phyloP scores from a whole-genome alignment of 2,888 invertebrate genomes.

The Drosophila robusta region DNA sequence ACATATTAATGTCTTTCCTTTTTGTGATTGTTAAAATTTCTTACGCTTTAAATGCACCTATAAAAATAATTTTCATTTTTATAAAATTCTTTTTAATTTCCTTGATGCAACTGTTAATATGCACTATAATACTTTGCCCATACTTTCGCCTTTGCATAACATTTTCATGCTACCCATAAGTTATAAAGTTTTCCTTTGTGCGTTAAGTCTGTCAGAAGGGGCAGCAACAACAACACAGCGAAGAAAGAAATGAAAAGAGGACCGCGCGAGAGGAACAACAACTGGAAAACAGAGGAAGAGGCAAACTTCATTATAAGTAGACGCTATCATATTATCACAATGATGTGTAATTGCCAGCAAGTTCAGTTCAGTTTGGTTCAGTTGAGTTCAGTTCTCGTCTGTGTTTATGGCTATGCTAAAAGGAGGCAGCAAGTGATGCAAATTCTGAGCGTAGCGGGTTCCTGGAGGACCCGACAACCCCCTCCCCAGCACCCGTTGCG shows the following conservation, averaged over 20 bases:
- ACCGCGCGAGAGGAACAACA: slow-evolving; percentile 16
- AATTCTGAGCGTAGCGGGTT: no score
- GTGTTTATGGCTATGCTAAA: slow-evolving; percentile 19
- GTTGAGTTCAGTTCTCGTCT: neutral
- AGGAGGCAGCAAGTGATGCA: neutral
- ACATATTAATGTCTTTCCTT: no score
- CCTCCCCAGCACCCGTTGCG: neutral
- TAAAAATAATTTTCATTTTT: neutral
- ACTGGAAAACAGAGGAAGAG: slow-evolving; percentile 8
- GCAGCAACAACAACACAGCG: slow-evolving; percentile 6
- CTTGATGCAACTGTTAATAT: slow-evolving; percentile 1
- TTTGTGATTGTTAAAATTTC: no score
- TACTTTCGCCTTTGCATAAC: slow-evolving; percentile 6
- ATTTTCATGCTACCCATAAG: slow-evolving; percentile 23
- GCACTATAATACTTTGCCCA: neutral
- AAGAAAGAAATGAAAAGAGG: slow-evolving; percentile 25
- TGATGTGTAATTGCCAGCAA: slow-evolving; percentile 70
- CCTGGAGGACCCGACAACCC: neutral
- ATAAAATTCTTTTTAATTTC: neutral
- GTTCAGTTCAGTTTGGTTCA: slow-evolving; percentile 21
- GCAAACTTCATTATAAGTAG: slow-evolving; percentile 58
- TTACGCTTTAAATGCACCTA: neutral
- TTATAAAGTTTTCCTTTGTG: slow-evolving; percentile 37
- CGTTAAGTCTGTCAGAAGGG: slow-evolving; percentile 14
- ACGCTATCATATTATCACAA: slow-evolving; percentile 41